Base-by-base conservation (phyloP, 1,140 invertebrate genomes). In the Euura saliciscinereae region DNA sequence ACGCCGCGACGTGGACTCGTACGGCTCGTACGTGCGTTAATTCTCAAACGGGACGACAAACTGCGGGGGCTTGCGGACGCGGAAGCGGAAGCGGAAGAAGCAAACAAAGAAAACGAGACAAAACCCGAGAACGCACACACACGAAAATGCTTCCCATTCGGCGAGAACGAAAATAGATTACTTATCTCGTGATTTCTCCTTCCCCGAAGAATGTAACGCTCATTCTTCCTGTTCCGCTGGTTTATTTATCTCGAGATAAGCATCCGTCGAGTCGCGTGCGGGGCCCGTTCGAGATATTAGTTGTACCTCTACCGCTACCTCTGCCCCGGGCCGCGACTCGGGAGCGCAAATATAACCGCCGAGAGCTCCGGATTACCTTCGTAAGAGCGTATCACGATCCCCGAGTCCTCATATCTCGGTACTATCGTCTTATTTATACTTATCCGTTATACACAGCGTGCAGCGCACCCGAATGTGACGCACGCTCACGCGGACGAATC, bases 401-500 rank as follows among this genome's bases (percentile, higher is more conserved):
- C 51, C 3, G 8, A n/a, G 6, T n/a, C 51, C 51, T 6, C 51
- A 59, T 59, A 59, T 59, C 51, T 59, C 51, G 51, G 51, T 59
- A 59, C 51, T n/a, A 59, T 59, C 51, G 13, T 59, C 51, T 59
- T 59, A 59, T 59, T 59, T 59, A 59, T 59, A 59, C 51, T 59
- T 6, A 59, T n/a, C 51, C 51, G 51, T 11, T 0, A 11, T 59
- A n/a, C 51, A 8, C 3, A n/a, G 51, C 51, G 6, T 6, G 51
- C 51, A 8, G 51, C 6, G 13, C 13, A 59, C 13, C 51, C 51
- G 51, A 59, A 59, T 59, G 51, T n/a, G 11, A 7, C 46, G 51
- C 10, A 28, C 28, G 28, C 28, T 28, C 28, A 1, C 28, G 28
- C 28, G 28, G 28, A 28, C 28, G 28, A 28, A 28, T 28, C 28